phyloP scores from a whole-genome alignment of 2,888 invertebrate genomes.

The Philopedon plagiatum region DNA sequence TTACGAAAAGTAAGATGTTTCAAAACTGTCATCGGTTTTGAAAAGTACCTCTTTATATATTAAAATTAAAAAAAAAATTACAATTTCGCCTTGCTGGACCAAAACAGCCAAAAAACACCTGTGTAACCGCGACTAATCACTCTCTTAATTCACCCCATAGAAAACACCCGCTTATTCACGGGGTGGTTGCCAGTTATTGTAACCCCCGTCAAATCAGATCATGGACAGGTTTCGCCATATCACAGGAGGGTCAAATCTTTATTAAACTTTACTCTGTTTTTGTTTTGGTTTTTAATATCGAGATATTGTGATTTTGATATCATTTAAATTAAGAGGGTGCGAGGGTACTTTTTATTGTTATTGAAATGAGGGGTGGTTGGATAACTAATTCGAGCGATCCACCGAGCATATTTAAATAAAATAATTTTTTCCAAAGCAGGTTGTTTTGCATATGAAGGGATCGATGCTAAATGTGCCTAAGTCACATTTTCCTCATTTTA shows the following conservation, averaged over 20 bases:
- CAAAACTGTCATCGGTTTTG: too few relatives aligned
- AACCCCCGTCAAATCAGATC: conserved; percentile 19
- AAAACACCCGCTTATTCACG: conserved; percentile 22
- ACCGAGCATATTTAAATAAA: background rate
- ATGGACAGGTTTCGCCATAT: conserved; percentile 20
- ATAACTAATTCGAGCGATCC: background rate
- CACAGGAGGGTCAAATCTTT: conserved; percentile 21
- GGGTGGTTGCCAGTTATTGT: conserved; percentile 35
- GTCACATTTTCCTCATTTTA: too few relatives aligned
- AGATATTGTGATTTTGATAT: conserved; percentile 45
- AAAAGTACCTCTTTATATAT: too few relatives aligned
- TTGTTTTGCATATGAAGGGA: background rate
- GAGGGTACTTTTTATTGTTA: conserved; percentile 15
- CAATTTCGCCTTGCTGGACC: too few relatives aligned
- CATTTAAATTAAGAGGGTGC: conserved; percentile 47
- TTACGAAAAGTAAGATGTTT: too few relatives aligned
- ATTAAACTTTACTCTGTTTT: conserved; percentile 41
- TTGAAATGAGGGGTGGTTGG: background rate
- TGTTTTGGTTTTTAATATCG: conserved; percentile 48
- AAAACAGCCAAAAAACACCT: conserved; percentile 43
- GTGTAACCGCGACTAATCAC: conserved; percentile 47
- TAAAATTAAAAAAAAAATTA: too few relatives aligned
- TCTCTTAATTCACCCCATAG: conserved; percentile 18
- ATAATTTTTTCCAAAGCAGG: background rate
- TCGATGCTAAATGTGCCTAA: too few relatives aligned